These are phyloP conservation scores for Ginglymostoma cirratum DNA, from an alignment of 2,113 vertebrate genomes.

Conservation along the genomic window DNA sequence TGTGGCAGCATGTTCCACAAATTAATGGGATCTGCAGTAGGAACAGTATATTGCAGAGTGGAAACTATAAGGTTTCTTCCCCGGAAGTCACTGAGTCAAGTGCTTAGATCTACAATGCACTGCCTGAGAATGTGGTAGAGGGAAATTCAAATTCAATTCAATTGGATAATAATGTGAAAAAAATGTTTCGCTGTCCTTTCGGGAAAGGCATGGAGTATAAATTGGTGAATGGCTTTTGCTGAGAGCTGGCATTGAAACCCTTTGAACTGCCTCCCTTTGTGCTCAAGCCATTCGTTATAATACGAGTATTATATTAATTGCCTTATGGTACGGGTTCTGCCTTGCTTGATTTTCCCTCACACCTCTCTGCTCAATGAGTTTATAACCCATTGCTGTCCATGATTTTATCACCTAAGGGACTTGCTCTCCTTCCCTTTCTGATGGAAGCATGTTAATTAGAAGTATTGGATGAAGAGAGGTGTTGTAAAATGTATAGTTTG, in stretches of 20 bases:
- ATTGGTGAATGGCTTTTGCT: no score
- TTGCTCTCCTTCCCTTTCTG: background rate
- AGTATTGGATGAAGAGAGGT: background rate
- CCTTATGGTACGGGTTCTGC: background rate
- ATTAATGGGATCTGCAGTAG: background rate
- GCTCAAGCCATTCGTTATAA: no score
- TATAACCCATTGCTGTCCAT: background rate
- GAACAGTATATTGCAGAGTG: background rate
- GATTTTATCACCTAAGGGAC: background rate
- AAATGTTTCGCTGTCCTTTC: no score
- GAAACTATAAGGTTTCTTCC: background rate
- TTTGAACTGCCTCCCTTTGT: no score
- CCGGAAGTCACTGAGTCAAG: background rate
- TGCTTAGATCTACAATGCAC: background rate
- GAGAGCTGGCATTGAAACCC: no score
- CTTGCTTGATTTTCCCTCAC: background rate
- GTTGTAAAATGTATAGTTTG: background rate
- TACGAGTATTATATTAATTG: background rate
- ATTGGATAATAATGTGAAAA: no score
- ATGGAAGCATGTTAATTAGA: background rate
- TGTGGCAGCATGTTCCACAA: no score
- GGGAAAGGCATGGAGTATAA: no score
- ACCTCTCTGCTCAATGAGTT: background rate
- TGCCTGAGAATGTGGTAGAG: no score
- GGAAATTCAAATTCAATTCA: no score